Conservation (phyloP, 2,113 vertebrate species). For the Spilogale gracilis region DNA sequence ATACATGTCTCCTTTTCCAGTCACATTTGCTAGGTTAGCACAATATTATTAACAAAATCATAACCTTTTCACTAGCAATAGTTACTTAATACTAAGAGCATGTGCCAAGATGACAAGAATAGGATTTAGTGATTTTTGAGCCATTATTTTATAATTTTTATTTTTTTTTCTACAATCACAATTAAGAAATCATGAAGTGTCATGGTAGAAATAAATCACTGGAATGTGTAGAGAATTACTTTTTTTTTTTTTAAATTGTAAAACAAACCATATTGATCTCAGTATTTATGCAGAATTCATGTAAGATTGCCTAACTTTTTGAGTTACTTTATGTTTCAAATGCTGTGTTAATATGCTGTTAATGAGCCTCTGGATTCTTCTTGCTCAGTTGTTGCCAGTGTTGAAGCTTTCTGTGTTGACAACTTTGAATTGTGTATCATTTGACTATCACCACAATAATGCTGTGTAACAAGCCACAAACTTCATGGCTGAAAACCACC, state of each 20-base stretch:
- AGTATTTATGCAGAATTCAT: not conserved
- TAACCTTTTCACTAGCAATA: not conserved
- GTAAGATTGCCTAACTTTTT: slow-evolving; percentile 26
- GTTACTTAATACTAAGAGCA: slow-evolving; percentile 25
- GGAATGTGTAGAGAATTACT: not conserved
- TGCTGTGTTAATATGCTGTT: not conserved
- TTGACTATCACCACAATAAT: not conserved
- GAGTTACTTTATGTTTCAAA: not conserved
- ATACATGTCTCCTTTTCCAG: slow-evolving; percentile 57
- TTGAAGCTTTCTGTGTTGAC: not conserved
- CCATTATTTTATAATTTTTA: not conserved
- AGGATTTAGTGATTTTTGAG: not conserved
- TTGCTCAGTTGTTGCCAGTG: not conserved
- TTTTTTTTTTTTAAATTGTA: not conserved
- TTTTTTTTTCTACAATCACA: not conserved
- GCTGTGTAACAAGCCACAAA: not conserved
- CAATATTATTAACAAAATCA: not conserved
- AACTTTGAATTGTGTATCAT: not conserved
- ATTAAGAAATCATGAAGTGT: slow-evolving; percentile 17
- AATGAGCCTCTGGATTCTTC: not conserved
- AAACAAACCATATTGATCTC: slow-evolving; percentile 32
- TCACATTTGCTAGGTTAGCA: not conserved
- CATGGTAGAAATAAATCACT: slow-evolving; percentile 13
- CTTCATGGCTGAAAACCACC: not conserved
- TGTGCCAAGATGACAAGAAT: not conserved